A percentile compares a stretch with the other conserved stretches of the same genome.
phyloP scores from a whole-genome alignment of 2,888 invertebrate species.

The Mythimna impura region DNA sequence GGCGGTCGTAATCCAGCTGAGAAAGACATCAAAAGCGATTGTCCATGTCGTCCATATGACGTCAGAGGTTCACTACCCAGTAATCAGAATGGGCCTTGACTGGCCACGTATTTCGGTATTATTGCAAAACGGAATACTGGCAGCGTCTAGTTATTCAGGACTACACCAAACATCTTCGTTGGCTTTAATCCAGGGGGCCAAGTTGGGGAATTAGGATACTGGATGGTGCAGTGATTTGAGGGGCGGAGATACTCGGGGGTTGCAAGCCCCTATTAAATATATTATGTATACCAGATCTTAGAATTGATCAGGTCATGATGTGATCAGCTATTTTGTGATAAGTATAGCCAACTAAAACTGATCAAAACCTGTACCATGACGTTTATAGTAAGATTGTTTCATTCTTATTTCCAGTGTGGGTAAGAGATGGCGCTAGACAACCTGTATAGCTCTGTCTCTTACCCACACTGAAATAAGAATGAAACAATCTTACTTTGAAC shows the following conservation, averaged over 20 bases:
- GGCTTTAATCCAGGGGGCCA: slow-evolving; percentile 86
- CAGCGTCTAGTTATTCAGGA: slow-evolving; percentile 84
- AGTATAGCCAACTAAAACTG: no score
- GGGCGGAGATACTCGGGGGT: neutral
- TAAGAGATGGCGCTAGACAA: no score
- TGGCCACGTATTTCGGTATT: slow-evolving; percentile 76
- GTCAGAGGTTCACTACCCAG: slow-evolving; percentile 50
- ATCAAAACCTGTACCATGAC: no score
- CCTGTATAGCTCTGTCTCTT: no score
- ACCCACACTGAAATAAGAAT: no score
- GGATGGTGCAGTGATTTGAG: slow-evolving; percentile 55
- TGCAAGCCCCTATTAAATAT: no score
- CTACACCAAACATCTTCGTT: slow-evolving; percentile 87
- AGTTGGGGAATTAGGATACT: slow-evolving; percentile 64
- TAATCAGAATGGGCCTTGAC: slow-evolving; percentile 66
- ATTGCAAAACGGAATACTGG: slow-evolving; percentile 78
- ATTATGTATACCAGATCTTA: no score
- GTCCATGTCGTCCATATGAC: slow-evolving; percentile 46
- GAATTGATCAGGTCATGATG: no score
- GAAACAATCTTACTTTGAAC: no score
- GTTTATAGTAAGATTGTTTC: no score
- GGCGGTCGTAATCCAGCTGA: slow-evolving; percentile 5
- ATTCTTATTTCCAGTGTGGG: no score
- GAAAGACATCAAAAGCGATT: slow-evolving; percentile 64
- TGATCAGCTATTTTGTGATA: no score